These are phyloP conservation scores for Salvelinus sp. DNA, from an alignment of 2,113 vertebrate genomes.

Conservation along the genomic window DNA sequence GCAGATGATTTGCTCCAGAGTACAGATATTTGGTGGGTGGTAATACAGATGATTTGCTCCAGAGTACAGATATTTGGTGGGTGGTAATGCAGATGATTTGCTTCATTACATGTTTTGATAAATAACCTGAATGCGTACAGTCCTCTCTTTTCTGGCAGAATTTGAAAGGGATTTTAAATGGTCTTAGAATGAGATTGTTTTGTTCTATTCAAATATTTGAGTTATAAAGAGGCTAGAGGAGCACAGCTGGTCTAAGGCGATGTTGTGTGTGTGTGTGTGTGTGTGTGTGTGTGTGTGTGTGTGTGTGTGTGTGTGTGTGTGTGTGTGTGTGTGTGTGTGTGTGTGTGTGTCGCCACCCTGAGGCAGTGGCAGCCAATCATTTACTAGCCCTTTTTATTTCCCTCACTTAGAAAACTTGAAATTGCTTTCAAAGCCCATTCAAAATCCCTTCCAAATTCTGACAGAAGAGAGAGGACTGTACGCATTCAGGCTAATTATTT, in stretches of 20 bases:
- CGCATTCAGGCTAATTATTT: neutral
- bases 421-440: neutral
- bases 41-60: neutral
- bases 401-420: neutral
- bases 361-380: neutral
- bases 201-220: neutral
- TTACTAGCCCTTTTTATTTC: neutral
- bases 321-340: slow-evolving; percentile 2
- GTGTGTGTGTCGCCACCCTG: neutral
- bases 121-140: neutral
- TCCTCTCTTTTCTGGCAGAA: neutral
- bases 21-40: too few relatives aligned
- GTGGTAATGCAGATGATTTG: neutral
- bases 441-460: neutral
- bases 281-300: neutral
- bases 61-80: neutral
- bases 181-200: neutral
- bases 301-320: slow-evolving; percentile 3
- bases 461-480: neutral
- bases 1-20: too few relatives aligned
- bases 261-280: slow-evolving; percentile 1
- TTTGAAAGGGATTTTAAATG: too few relatives aligned
- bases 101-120: neutral
- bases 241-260: neutral
- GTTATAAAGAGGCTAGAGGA: neutral